Evolutionary conservation across 2,888 invertebrate genomes (phyloP).

Genomic region (Zaprionus obscuricornis): DNA sequence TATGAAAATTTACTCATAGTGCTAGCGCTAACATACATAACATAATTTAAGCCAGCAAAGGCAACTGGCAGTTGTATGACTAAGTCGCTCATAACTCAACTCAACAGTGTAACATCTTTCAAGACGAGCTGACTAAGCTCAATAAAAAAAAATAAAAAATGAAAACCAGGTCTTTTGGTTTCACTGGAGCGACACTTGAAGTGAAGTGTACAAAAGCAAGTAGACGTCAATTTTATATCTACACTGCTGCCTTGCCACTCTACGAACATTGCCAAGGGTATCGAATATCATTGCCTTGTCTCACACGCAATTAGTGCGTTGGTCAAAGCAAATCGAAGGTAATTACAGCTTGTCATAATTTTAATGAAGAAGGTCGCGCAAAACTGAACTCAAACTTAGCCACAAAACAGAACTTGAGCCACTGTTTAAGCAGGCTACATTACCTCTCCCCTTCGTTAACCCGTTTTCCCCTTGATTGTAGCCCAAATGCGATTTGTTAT

Average conservation of each 20-base stretch:
- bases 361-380: slow-evolving; percentile 76
- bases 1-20: slow-evolving; percentile 22
- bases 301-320: slow-evolving; percentile 74
- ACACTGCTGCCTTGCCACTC: neutral
- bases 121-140: slow-evolving; percentile 49
- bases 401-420: slow-evolving; percentile 48
- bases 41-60: slow-evolving; percentile 33
- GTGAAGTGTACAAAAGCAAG: neutral
- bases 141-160: neutral
- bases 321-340: slow-evolving; percentile 78
- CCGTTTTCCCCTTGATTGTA: neutral
- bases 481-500: slow-evolving; percentile 49
- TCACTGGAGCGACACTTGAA: slow-evolving; percentile 52
- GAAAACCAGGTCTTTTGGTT: slow-evolving; percentile 49
- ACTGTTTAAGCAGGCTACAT: neutral
- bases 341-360: slow-evolving; percentile 79
- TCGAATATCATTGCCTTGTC: slow-evolving; percentile 42
- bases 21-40: neutral
- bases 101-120: slow-evolving; percentile 45
- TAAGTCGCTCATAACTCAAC: slow-evolving; percentile 39
- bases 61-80: slow-evolving; percentile 38
- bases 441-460: neutral
- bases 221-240: slow-evolving; percentile 30
- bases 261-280: no score
- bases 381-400: no score